These are phyloP conservation scores for Aphidius ervi DNA, from an alignment of 1,140 invertebrate species.

Conservation along the genomic window DNA sequence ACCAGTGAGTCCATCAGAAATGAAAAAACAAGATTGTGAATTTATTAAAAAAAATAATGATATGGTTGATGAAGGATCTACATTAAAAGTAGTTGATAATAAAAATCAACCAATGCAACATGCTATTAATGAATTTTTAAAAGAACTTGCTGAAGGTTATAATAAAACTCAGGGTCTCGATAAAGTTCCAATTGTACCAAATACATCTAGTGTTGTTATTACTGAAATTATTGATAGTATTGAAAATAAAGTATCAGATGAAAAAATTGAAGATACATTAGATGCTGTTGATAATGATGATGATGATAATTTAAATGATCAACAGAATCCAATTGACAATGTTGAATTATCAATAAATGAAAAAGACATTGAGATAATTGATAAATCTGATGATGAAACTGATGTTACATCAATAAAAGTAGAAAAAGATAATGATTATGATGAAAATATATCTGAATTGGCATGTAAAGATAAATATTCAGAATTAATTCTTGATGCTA, in stretches of 20 bases:
- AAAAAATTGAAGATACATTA: background rate
- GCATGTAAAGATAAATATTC: constrained; percentile 1
- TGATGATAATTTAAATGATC: too few relatives aligned
- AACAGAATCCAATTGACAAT: background rate
- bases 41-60: constrained; percentile 10
- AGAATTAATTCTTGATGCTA: constrained; percentile 1
- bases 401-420: background rate
- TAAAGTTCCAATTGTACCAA: background rate
- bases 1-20: constrained; percentile 5
- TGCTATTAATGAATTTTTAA: constrained; percentile 14
- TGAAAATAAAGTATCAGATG: too few relatives aligned
- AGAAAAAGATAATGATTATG: background rate
- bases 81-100: background rate
- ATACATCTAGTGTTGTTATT: constrained; percentile 11
- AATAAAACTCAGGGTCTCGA: constrained; percentile 1
- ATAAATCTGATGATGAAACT: background rate
- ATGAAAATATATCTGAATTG: constrained; percentile 3
- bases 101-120: constrained; percentile 5
- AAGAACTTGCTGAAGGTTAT: constrained; percentile 7
- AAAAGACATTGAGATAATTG: background rate
- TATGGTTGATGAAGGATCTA: background rate
- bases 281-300: background rate
- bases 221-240: constrained; percentile 16
- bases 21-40: constrained; percentile 17
- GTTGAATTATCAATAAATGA: background rate